Evolutionary conservation across 2,797 vertebrate species (phyloP).

Genomic region (Xenopus petersii): DNA sequence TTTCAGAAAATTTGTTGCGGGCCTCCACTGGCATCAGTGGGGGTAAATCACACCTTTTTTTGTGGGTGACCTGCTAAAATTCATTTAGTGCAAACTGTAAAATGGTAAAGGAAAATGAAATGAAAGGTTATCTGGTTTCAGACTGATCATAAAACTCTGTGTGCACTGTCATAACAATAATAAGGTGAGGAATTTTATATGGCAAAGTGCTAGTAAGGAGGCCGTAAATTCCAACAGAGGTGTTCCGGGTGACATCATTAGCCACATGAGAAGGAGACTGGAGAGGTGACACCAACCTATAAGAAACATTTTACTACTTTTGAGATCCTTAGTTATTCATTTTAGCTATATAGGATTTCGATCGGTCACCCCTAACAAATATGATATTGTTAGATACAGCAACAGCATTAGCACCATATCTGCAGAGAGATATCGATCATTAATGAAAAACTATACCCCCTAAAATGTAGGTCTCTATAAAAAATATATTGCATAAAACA

Average conservation of each 20-base stretch:
- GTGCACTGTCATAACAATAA: slow-evolving; percentile 49
- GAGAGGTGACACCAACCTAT: slow-evolving; percentile 36
- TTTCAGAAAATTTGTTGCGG: slow-evolving; percentile 30
- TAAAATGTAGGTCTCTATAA: too few species aligned
- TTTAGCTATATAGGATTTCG: slow-evolving; percentile 9
- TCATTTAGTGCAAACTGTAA: slow-evolving; percentile 41
- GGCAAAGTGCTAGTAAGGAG: slow-evolving; percentile 44
- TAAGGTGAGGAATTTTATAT: slow-evolving; percentile 46
- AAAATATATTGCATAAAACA: too few species aligned
- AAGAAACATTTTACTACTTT: slow-evolving; percentile 36
- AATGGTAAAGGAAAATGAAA: slow-evolving; percentile 44
- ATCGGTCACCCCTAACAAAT: neutral
- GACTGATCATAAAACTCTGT: slow-evolving; percentile 41
- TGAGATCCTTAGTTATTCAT: slow-evolving; percentile 25
- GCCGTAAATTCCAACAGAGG: slow-evolving; percentile 44
- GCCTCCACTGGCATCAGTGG: slow-evolving; percentile 32
- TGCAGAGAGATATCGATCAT: neutral
- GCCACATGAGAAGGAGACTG: slow-evolving; percentile 44
- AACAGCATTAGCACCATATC: neutral
- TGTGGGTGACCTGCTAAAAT: slow-evolving; percentile 48
- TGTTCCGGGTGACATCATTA: slow-evolving; percentile 47
- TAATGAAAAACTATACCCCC: too few species aligned
- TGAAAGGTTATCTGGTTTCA: slow-evolving; percentile 49
- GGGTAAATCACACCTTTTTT: slow-evolving; percentile 44
- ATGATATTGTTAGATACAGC: neutral